Evolutionary conservation across 1,140 invertebrate genomes (phyloP), one percentile per base, ranked within the genome.

Genomic region (Drosophila watanabei): DNA sequence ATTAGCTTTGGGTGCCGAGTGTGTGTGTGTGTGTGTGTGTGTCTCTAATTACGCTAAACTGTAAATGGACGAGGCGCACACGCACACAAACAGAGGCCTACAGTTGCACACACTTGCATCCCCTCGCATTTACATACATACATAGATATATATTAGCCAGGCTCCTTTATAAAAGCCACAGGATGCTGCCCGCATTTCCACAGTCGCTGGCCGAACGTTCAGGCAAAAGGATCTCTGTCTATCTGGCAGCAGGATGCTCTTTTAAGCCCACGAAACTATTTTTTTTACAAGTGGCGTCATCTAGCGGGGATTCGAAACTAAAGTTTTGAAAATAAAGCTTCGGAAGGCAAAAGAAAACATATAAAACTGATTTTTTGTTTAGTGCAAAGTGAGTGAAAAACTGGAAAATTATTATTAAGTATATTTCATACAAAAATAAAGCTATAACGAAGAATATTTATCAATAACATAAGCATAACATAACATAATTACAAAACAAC

Each of bases 171-270:
- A 92, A 92, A 92, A 92, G 82, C 80, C 84, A 75, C 75, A 82
- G 78, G 70, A 89, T 49, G 63, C 72, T 69, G 80, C 66, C 68
- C 72, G 82, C 76, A 89, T 62, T 89, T 81, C 65, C 80, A 82
- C 91, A 92, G 91, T 92, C 79, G 78, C 79, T 81, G 72, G 73
- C 65, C 49, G 79, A 87, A 81, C 88, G 91, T 72, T 76, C 71
- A 78, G 71, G 71, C 39, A 71, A 75, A 75, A 83, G 69, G 63
- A 70, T 14, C 72, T 79, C 65, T 56, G 39, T 33, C n/a, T 41
- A 39, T 18, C 24, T 33, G 49, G n/a, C 33, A 54, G 30, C 30
- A 35, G 32, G 33, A 20, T 20, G 18, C 51, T 35, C 41, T 68
- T 64, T 49, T 49, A 46, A 28, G 20, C 37, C 58, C 57, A 49